Percentiles rank a stretch among this genome's conserved stretches.
phyloP scores from a whole-genome alignment of 2,113 vertebrate species.

The Phylloscopus trochiloides region DNA sequence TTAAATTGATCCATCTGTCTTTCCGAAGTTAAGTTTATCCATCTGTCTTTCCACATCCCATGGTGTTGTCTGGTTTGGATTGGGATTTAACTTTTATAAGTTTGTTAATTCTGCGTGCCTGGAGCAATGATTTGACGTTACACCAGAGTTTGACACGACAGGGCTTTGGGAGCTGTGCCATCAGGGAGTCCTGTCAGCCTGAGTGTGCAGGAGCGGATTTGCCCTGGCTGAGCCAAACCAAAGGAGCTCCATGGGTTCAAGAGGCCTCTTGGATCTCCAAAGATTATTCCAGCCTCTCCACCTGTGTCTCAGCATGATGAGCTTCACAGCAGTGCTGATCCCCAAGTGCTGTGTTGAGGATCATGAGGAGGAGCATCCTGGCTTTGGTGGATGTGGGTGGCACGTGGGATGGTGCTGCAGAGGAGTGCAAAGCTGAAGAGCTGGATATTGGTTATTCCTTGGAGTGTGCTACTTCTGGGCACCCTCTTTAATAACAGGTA shows the following conservation, averaged over 20 bases:
- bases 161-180: not conserved
- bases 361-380: not conserved
- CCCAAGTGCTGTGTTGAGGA: not conserved
- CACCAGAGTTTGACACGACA: not conserved
- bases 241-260: not conserved
- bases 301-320: accelerated
- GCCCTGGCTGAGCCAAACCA: not conserved
- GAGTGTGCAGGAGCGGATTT: not conserved
- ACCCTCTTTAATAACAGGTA: not conserved
- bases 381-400: not conserved
- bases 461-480: not conserved
- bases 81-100: not conserved
- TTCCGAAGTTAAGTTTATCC: not conserved
- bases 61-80: not conserved
- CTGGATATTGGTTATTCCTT: not conserved
- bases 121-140: not conserved
- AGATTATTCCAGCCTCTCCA: not conserved
- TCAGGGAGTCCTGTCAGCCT: not conserved
- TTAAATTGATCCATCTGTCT: not conserved
- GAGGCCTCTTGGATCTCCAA: not conserved
- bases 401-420: not conserved
- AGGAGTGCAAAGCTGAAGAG: not conserved
- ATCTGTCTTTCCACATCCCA: not conserved
- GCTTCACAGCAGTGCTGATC: not conserved
- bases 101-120: not conserved